phyloP scores from a whole-genome alignment of 2,797 vertebrate species.

The Diplodus puntazzo region DNA sequence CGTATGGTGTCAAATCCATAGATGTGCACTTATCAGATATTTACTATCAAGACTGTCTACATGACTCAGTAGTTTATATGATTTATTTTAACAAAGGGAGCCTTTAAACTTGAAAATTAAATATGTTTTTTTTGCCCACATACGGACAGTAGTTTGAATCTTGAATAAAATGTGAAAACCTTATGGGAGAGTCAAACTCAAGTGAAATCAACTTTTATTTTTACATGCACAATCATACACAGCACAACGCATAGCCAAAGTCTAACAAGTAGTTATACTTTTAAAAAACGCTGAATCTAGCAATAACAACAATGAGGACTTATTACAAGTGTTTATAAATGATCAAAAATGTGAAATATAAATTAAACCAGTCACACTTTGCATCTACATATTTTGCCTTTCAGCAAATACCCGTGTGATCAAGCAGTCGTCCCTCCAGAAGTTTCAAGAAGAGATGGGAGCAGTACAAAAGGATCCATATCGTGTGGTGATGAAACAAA shows the following conservation, averaged over 20 bases:
- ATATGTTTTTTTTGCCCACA: neutral
- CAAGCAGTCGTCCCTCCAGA: constrained; percentile 97
- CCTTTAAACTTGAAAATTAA: neutral
- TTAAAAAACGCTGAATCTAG: too few species aligned
- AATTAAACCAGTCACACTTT: neutral
- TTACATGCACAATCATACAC: too few species aligned
- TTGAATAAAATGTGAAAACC: neutral
- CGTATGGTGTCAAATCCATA: neutral
- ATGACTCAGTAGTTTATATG: neutral
- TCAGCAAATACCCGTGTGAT: constrained; percentile 97
- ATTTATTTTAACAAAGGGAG: neutral
- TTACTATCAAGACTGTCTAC: neutral
- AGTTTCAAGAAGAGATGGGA: constrained; percentile 97
- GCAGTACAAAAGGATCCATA: constrained; percentile 94
- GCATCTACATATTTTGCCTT: constrained; percentile 21
- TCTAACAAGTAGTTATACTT: too few species aligned
- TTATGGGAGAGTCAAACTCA: neutral
- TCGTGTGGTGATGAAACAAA: constrained; percentile 95
- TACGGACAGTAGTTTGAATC: neutral
- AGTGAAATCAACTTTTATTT: too few species aligned
- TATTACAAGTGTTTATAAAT: neutral
- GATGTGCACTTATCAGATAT: neutral
- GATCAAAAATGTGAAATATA: neutral
- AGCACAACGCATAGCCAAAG: too few species aligned
- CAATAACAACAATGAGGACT: too few species aligned